Percentiles rank a stretch among this genome's conserved stretches.
Evolutionary conservation across 2,888 invertebrate species (phyloP).

Genomic region (Drosophila sordidula): DNA sequence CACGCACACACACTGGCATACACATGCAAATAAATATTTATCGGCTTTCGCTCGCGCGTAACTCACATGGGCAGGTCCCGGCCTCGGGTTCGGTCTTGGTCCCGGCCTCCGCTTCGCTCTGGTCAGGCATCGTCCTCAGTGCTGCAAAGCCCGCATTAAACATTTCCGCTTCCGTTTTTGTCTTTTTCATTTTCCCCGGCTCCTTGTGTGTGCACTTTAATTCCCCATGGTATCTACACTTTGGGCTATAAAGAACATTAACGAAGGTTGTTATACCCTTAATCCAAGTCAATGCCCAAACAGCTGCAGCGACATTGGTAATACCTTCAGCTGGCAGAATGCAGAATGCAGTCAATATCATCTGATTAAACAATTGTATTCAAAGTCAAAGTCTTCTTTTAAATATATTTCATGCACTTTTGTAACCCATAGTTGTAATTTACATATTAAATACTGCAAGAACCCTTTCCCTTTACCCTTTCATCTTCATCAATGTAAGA

Average conservation of each 20-base stretch:
- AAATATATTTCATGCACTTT: too few species aligned
- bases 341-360: too few species aligned
- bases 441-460: too few species aligned
- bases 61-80: conserved; percentile 44
- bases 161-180: conserved; percentile 58
- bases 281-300: not conserved
- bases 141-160: conserved; percentile 59
- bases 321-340: not conserved
- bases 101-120: conserved; percentile 9
- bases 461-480: too few species aligned
- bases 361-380: too few species aligned
- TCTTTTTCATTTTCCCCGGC: conserved; percentile 34
- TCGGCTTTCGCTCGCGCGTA: conserved; percentile 66
- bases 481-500: too few species aligned
- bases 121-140: conserved; percentile 31
- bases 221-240: conserved; percentile 35
- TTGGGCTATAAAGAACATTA: conserved; percentile 9
- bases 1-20: conserved; percentile 26
- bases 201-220: conserved; percentile 45
- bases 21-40: conserved; percentile 73
- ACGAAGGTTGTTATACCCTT: conserved; percentile 2
- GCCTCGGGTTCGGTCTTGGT: conserved; percentile 1
- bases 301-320: conserved; percentile 1
- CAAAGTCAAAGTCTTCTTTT: too few species aligned
- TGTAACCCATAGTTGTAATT: too few species aligned